These are phyloP conservation scores for Coregonus ussuriensis DNA, from an alignment of 2,797 vertebrate genomes.

Conservation along the genomic window DNA sequence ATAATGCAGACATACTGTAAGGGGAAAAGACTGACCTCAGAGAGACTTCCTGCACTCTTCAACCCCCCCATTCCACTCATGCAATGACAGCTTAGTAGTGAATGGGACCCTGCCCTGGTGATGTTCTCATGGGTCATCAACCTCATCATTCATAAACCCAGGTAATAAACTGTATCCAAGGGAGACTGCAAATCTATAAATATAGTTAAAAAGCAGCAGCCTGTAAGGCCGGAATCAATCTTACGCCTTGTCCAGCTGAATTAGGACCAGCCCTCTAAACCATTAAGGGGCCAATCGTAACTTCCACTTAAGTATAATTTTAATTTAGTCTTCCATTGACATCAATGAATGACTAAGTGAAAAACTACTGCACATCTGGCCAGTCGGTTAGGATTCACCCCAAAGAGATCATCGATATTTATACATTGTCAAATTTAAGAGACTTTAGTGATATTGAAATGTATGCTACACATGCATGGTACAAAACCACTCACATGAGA, in stretches of 20 bases:
- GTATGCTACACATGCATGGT: neutral
- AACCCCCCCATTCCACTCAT: neutral
- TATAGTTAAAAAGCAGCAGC: conserved; percentile 57
- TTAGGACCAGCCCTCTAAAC: conserved; percentile 24
- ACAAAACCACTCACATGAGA: neutral
- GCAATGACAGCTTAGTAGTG: neutral
- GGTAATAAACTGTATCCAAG: neutral
- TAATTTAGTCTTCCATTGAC: too few relatives aligned
- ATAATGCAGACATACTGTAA: neutral
- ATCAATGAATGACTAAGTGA: neutral
- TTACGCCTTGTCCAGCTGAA: conserved; percentile 52
- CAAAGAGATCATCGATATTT: too few relatives aligned
- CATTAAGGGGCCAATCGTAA: neutral
- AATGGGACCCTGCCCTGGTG: neutral
- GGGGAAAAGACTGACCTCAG: neutral
- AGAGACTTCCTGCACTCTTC: conserved; percentile 3
- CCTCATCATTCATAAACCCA: conserved; percentile 17
- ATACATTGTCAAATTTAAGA: too few relatives aligned
- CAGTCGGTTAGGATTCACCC: too few relatives aligned
- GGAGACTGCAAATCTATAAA: conserved; percentile 48
- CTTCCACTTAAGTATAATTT: too few relatives aligned
- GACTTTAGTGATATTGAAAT: neutral
- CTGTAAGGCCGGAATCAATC: conserved; percentile 48
- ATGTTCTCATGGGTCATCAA: conserved; percentile 11
- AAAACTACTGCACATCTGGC: neutral